phyloP scores from a whole-genome alignment of 2,797 vertebrate genomes.

The Siniperca obscura region DNA sequence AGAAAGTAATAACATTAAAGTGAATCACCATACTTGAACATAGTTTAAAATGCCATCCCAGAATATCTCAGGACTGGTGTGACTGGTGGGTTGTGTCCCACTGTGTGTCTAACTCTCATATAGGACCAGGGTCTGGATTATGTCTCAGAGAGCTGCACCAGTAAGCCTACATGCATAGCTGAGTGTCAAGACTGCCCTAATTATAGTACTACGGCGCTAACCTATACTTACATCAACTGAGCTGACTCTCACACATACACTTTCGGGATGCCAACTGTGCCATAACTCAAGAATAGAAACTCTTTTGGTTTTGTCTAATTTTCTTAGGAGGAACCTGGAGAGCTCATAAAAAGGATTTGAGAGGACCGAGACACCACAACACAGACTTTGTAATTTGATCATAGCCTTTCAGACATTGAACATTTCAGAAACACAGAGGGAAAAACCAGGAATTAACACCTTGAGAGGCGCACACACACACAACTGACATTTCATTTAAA shows the following conservation, averaged over 20 bases:
- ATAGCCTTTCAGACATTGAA: slow-evolving; percentile 8
- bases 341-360: slow-evolving; percentile 22
- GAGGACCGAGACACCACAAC: slow-evolving; percentile 22
- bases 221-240: slow-evolving; percentile 73
- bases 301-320: slow-evolving; percentile 31
- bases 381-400: slow-evolving; percentile 36
- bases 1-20: background rate
- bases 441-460: slow-evolving; percentile 37
- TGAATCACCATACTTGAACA: background rate
- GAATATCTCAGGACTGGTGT: slow-evolving; percentile 24
- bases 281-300: slow-evolving; percentile 63
- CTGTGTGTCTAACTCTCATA: slow-evolving; percentile 10
- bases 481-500: slow-evolving; percentile 6
- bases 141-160: slow-evolving; percentile 40
- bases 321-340: slow-evolving; percentile 31
- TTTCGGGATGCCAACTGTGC: slow-evolving; percentile 53
- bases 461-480: slow-evolving; percentile 7
- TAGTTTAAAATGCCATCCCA: background rate
- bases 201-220: slow-evolving; percentile 69
- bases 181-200: slow-evolving; percentile 70
- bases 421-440: background rate
- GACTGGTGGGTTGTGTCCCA: slow-evolving; percentile 4
- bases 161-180: slow-evolving; percentile 43
- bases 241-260: slow-evolving; percentile 50
- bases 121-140: slow-evolving; percentile 49